Percentiles rank a stretch among this genome's conserved stretches.
Evolutionary conservation across 2,888 invertebrate genomes (phyloP).

Genomic region (Cheilosia vulpina): DNA sequence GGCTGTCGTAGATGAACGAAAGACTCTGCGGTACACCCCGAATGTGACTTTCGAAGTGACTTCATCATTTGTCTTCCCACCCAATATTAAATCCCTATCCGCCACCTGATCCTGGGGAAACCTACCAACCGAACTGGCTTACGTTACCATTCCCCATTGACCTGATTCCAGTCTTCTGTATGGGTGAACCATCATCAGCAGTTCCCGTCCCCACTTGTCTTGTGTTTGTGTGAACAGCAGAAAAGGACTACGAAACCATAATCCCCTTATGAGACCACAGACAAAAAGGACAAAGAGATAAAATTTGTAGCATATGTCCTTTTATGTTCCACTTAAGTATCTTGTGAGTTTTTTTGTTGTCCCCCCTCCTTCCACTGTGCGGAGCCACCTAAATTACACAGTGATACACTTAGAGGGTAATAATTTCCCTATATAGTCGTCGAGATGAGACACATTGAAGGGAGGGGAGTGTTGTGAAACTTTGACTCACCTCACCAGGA

Average conservation of each 20-base stretch:
- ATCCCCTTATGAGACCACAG: slow-evolving; percentile 69
- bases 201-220: not conserved
- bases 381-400: slow-evolving; percentile 25
- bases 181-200: slow-evolving; percentile 32
- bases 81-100: not conserved
- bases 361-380: not conserved
- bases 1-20: slow-evolving; percentile 25
- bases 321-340: slow-evolving; percentile 59
- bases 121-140: slow-evolving; percentile 13
- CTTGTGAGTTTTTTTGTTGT: not conserved
- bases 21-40: slow-evolving; percentile 49
- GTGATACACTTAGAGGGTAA: slow-evolving; percentile 4
- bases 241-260: slow-evolving; percentile 62
- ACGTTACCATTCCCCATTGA: slow-evolving; percentile 30
- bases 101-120: slow-evolving; percentile 55
- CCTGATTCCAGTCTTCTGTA: slow-evolving; percentile 35
- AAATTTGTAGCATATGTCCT: slow-evolving; percentile 63
- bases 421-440: slow-evolving; percentile 12
- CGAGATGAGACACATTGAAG: not conserved
- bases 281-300: slow-evolving; percentile 64
- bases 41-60: slow-evolving; percentile 62
- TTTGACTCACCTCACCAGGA: slow-evolving; percentile 95
- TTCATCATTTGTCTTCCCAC: slow-evolving; percentile 39
- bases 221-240: slow-evolving; percentile 52
- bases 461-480: not conserved